Percentiles rank a stretch among this genome's conserved stretches.
Evolutionary conservation across 2,113 vertebrate species (phyloP).

Genomic region (Rhadina sibilatrix): DNA sequence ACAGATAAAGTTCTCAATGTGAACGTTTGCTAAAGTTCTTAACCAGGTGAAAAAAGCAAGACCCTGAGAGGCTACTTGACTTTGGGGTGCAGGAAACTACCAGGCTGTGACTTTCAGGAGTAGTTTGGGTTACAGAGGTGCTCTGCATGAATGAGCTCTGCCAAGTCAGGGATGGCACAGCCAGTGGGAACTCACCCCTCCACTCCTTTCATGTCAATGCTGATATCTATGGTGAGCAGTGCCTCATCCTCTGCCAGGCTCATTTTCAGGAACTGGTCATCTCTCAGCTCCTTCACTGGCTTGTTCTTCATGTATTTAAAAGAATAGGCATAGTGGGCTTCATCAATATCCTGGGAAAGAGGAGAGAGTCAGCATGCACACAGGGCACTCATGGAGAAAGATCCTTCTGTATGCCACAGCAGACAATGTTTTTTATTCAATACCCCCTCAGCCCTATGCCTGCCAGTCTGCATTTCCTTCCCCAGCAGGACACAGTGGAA

Average conservation of each 20-base stretch:
- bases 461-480: conserved; percentile 23
- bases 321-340: conserved; percentile 93
- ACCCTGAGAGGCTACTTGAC: background rate
- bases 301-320: conserved; percentile 99
- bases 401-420: background rate
- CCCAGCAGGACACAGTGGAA: conserved; percentile 20
- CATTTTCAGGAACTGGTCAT: conserved; percentile 97
- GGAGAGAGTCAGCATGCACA: background rate
- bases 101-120: background rate
- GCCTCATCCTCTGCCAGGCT: conserved; percentile 91
- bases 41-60: background rate
- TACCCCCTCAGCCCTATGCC: background rate
- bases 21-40: background rate
- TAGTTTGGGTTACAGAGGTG: background rate
- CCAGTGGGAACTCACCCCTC: conserved; percentile 83
- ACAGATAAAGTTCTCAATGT: too few species aligned
- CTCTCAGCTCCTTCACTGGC: conserved; percentile 93
- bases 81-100: background rate
- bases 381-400: background rate
- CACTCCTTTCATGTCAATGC: conserved; percentile 94
- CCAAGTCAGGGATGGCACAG: background rate
- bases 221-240: conserved; percentile 89
- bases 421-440: conserved; percentile 10
- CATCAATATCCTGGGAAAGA: conserved; percentile 86
- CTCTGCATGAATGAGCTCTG: background rate